Base-by-base conservation (phyloP, 2,797 vertebrate genomes). In the Pempheris klunzingeri region DNA sequence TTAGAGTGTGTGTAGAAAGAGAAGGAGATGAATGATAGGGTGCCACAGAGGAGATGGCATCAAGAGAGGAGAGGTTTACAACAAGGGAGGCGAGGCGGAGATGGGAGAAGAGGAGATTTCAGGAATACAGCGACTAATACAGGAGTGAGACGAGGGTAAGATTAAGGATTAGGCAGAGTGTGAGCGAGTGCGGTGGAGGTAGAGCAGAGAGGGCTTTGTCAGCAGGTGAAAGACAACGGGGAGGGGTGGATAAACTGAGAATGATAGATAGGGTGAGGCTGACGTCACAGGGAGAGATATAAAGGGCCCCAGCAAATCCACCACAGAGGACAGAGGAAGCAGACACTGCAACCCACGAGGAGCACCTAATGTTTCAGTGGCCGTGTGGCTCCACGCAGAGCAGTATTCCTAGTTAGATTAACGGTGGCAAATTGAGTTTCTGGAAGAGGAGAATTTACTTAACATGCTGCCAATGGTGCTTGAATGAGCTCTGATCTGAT, bases 401-500 rank as follows among this genome's bases (percentile, higher is more conserved):
- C 84, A 67, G 79, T 54, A 36, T 50, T 82, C 71, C 74, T 82
- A 88, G 87, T 91, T 91, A 85, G 86, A 92, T 93, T 92, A 91
- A 82, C 76, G 57, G 20, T 9, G 15, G 81, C 80, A 92, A 91
- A 93, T 94, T 87, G 91, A 93, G 93, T 92, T 93, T 87, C 83
- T 14, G 28, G 88, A 88, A 93, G 87, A 84, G 87, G 88, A 80
- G 88, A 93, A 93, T 93, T 93, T 93, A 92, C 91, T 93, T 93
- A 92, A 89, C 87, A 89, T 91, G 87, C 86, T 92, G 88, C 89
- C 89, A 87, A 89, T 88, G 87, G 85, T 78, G 85, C 89, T 79
- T 83, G 79, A 91, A 93, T 86, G 89, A 90, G 90, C 88, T 34
- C 86, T 91, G 91, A 93, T 94, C 88, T 83, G 92, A 92, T 94